These are phyloP conservation scores for Trichoplusia ni DNA, from an alignment of 1,140 invertebrate genomes.

Conservation along the genomic window DNA sequence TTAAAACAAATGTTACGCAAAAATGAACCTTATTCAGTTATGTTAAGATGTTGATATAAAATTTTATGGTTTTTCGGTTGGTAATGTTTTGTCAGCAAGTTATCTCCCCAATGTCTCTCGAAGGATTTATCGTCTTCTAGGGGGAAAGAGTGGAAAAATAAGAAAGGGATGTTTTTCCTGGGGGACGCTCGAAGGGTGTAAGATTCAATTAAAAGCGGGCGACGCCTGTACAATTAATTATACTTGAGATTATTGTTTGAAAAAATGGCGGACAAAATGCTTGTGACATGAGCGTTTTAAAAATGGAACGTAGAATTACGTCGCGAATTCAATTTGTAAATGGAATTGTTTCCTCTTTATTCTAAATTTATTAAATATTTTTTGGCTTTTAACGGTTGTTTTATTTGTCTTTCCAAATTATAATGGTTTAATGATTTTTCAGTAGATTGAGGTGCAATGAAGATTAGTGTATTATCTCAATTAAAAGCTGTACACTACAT, in stretches of 20 bases:
- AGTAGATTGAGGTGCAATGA: too few relatives aligned
- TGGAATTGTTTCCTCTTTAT: too few relatives aligned
- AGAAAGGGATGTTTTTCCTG: slow-evolving; percentile 79
- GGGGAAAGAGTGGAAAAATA: slow-evolving; percentile 74
- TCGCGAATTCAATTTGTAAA: too few relatives aligned
- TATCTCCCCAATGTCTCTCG: slow-evolving; percentile 75
- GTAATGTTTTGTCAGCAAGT: slow-evolving; percentile 51
- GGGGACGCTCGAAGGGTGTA: slow-evolving; percentile 61
- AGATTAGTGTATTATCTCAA: too few relatives aligned
- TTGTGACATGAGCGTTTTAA: too few relatives aligned
- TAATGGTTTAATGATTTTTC: too few relatives aligned
- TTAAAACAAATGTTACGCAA: background rate
- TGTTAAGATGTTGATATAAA: slow-evolving; percentile 15
- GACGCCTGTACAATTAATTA: slow-evolving; percentile 71
- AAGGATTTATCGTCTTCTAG: slow-evolving; percentile 78
- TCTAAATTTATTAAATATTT: too few relatives aligned
- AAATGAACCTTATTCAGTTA: slow-evolving; percentile 31
- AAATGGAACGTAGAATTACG: too few relatives aligned
- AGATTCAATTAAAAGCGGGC: slow-evolving; percentile 76
- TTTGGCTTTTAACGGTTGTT: too few relatives aligned
- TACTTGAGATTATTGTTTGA: slow-evolving; percentile 68
- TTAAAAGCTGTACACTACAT: too few relatives aligned
- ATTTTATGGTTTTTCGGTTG: background rate
- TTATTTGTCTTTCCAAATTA: too few relatives aligned
- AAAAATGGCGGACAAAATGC: slow-evolving; percentile 49